Evolutionary conservation across 2,113 vertebrate species (phyloP), one percentile per base, ranked within the genome.

Genomic region (Aegithalos caudatus): DNA sequence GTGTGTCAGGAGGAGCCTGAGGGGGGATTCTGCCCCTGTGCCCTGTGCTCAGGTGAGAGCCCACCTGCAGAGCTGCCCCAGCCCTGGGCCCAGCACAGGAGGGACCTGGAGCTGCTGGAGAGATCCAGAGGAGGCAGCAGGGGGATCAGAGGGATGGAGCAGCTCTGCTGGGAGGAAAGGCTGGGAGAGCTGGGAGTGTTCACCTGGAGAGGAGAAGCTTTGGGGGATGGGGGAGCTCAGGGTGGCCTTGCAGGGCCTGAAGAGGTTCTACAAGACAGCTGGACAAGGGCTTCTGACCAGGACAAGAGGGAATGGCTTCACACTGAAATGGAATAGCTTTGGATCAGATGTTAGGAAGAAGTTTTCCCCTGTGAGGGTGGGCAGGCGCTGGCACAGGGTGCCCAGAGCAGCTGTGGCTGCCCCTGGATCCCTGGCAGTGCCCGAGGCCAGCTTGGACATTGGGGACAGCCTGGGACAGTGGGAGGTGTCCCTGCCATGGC

Each of bases 291-390:
- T n/a, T 24, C 9, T 20, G 14, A 13, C 15, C 35, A 35, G 2
- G 16, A 4, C 5, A 31, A 17, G 11, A 1, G 11, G 16, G 12
- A 54, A 79, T 16, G 40, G n/a, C 20, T 42, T 48, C n/a, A 8
- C 5, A 56, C 11, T 35, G 35, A 3, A 4, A 56, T 11, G 8
- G 6, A 11, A 23, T 10, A 8, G 48, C 17, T 17, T 31, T 64
- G 6, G 42, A 22, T 42, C 2, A 10, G 35, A 35, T 11, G 25
- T 19, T 18, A 1, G 31, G 48, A 22, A 27, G 14, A 1, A 71
- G 10, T 15, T 4, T 0, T 56, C 6, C 7, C 5, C 42, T 64
- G 20, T 0, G 6, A 64, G 21, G 25, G 22, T 35, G 35, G 3
- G 0, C 0, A 37, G 35, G 20, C 42, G n/a, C 56, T 50, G 76